Conservation (phyloP, 2,113 vertebrate species). For the Prietella phreatophila region DNA sequence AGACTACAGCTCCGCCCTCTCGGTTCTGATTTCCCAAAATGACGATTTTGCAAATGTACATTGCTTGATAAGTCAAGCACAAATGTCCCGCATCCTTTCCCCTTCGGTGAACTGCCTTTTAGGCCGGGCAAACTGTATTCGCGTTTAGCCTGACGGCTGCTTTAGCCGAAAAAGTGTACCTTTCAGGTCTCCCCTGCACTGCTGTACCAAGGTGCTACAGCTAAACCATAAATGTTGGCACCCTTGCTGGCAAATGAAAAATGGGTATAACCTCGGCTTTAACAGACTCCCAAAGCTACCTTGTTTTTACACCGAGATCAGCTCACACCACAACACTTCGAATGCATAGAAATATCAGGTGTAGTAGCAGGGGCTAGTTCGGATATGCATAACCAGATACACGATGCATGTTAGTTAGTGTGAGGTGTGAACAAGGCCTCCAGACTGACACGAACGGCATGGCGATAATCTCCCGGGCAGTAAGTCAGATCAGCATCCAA, state of each 20-base stretch:
- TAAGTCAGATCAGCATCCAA: background rate
- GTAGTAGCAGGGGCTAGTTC: background rate
- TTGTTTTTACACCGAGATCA: background rate
- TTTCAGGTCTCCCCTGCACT: background rate
- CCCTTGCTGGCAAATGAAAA: background rate
- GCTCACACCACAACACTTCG: background rate
- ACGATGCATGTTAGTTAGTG: slow-evolving; percentile 1
- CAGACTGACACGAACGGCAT: slow-evolving; percentile 2
- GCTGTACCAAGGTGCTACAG: background rate
- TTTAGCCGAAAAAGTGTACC: background rate
- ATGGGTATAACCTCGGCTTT: background rate
- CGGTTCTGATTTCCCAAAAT: background rate
- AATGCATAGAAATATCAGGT: background rate
- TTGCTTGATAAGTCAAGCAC: background rate
- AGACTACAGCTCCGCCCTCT: background rate
- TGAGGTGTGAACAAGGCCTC: slow-evolving; percentile 18
- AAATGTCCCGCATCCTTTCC: background rate
- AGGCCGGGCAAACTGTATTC: background rate
- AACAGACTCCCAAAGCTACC: background rate
- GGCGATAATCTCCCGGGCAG: background rate
- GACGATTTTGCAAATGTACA: background rate
- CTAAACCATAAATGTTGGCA: background rate
- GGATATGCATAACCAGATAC: background rate
- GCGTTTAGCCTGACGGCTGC: background rate
- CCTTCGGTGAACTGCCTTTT: background rate